These are phyloP conservation scores for Spodoptera frugiperda DNA, from an alignment of 1,140 invertebrate species.

Conservation along the genomic window DNA sequence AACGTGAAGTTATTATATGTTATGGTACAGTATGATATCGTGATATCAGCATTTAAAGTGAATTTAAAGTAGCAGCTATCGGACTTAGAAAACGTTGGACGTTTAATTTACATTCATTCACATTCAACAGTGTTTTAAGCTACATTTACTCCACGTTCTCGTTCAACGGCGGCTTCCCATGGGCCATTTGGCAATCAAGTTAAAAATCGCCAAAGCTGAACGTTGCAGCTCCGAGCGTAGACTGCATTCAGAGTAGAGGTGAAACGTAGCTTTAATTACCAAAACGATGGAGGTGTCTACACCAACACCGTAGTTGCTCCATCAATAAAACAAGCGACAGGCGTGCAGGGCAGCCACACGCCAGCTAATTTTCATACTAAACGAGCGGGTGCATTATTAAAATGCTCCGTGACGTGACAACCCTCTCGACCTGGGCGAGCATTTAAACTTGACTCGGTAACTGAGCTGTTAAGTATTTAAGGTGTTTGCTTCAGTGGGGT, in stretches of 20 bases:
- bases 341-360: slow-evolving; percentile 59
- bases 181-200: slow-evolving; percentile 24
- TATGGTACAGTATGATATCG: no score
- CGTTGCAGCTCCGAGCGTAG: neutral
- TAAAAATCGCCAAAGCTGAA: slow-evolving; percentile 30
- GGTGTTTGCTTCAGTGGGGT: slow-evolving; percentile 52
- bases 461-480: slow-evolving; percentile 63
- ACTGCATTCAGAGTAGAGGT: slow-evolving; percentile 2
- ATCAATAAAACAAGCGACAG: slow-evolving; percentile 73
- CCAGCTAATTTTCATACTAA: slow-evolving; percentile 83
- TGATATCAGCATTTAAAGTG: no score
- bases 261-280: slow-evolving; percentile 51
- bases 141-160: neutral
- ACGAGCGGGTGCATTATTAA: slow-evolving; percentile 83
- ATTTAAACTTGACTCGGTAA: slow-evolving; percentile 71
- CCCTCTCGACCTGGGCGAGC: slow-evolving; percentile 63
- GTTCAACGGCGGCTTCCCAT: neutral
- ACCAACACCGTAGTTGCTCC: slow-evolving; percentile 53
- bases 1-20: no score
- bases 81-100: neutral
- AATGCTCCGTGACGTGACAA: slow-evolving; percentile 75
- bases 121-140: neutral
- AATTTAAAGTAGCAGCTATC: no score
- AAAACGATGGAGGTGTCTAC: slow-evolving; percentile 52
- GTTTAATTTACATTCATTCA: neutral